Evolutionary conservation across 2,888 invertebrate genomes (phyloP).

Genomic region (Pseudococcus longispinus): DNA sequence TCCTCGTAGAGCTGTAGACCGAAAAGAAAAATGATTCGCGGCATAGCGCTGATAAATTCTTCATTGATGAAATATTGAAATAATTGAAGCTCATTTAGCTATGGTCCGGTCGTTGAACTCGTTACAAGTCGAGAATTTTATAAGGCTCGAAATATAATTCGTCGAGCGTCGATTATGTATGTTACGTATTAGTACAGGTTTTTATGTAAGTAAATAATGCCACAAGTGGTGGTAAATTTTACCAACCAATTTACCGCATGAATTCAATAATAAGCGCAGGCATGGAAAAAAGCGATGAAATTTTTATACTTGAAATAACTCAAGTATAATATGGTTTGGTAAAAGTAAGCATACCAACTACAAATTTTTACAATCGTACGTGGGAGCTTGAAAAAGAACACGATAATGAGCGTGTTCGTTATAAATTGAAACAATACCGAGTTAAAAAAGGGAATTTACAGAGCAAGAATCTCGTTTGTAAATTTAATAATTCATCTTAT

Average conservation of each 20-base stretch:
- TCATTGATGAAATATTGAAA: neutral
- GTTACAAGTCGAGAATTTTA: neutral
- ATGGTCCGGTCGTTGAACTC: neutral
- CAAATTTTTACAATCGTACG: neutral
- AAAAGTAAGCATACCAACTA: neutral
- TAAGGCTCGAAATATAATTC: neutral
- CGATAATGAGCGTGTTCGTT: neutral
- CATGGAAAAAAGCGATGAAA: neutral
- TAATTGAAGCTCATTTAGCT: neutral
- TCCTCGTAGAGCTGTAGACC: neutral
- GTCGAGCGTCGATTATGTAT: neutral
- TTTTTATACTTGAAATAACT: neutral
- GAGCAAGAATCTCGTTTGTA: conserved; percentile 8
- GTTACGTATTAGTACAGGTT: neutral
- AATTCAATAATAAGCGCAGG: neutral
- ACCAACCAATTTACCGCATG: conserved; percentile 7
- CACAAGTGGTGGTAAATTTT: neutral
- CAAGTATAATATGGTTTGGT: neutral
- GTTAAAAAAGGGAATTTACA: neutral
- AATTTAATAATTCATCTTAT: conserved; percentile 26
- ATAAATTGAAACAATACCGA: neutral
- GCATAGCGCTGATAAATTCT: neutral
- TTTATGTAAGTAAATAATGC: neutral
- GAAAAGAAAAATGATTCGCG: neutral
- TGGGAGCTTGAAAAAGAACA: neutral